These are phyloP conservation scores for Drosophila takahashii DNA, from an alignment of 1,140 invertebrate genomes.

Conservation along the genomic window DNA sequence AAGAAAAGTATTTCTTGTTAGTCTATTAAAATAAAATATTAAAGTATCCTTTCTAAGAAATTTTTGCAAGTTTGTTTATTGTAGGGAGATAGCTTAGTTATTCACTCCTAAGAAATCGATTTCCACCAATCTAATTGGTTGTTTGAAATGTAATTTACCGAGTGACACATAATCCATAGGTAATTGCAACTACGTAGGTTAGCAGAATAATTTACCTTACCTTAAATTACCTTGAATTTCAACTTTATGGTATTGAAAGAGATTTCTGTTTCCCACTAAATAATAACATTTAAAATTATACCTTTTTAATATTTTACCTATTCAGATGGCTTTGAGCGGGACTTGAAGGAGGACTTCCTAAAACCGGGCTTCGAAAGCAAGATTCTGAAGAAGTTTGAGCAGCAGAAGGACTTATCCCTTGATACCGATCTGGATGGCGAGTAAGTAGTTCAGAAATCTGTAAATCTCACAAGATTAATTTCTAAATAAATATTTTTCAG, in stretches of 20 bases:
- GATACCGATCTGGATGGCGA: slow-evolving; percentile 84
- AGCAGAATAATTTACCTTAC: neutral
- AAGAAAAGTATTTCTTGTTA: too few species aligned
- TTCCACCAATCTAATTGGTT: neutral
- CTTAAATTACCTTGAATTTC: too few species aligned
- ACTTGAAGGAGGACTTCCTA: slow-evolving; percentile 75
- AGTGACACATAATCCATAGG: neutral
- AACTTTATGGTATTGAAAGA: too few species aligned
- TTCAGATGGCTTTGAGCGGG: slow-evolving; percentile 61
- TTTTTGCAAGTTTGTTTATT: too few species aligned
- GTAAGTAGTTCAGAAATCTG: slow-evolving; percentile 41
- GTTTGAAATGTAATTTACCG: neutral
- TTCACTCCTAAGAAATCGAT: neutral
- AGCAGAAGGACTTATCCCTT: slow-evolving; percentile 54
- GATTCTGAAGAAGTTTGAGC: slow-evolving; percentile 72
- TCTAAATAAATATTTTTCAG: slow-evolving; percentile 24
- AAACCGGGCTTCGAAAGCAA: slow-evolving; percentile 81
- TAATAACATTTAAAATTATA: too few species aligned
- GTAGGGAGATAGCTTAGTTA: too few species aligned
- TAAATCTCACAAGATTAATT: neutral
- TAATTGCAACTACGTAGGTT: neutral
- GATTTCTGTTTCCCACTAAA: too few species aligned
- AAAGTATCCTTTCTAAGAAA: too few species aligned
- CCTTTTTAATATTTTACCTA: neutral
- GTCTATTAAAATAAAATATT: too few species aligned